These are phyloP conservation scores for Synodontis membranacea DNA, from an alignment of 2,113 vertebrate species.

Conservation along the genomic window DNA sequence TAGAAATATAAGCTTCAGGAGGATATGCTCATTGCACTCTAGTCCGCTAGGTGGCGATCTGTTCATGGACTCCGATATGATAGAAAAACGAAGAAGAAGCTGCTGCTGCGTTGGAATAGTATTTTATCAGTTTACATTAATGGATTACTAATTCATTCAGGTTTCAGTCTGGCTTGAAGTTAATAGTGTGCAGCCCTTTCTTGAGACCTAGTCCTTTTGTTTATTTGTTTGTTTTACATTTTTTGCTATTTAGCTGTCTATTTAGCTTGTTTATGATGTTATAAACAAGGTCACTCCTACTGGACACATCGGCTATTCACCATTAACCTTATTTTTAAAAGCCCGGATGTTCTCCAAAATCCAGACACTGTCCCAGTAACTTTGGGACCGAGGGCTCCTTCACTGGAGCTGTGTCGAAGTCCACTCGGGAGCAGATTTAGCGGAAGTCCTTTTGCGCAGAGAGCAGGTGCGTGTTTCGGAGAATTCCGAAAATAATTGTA, in stretches of 20 bases:
- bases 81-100: not conserved
- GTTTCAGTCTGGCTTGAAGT: not conserved
- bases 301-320: too few species aligned
- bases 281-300: not conserved
- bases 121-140: not conserved
- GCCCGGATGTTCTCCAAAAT: too few species aligned
- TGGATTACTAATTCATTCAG: too few species aligned
- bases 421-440: too few species aligned
- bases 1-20: not conserved
- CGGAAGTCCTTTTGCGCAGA: too few species aligned
- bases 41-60: not conserved
- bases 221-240: not conserved
- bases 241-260: not conserved
- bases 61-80: not conserved
- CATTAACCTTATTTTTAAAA: too few species aligned
- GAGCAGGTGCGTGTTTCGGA: too few species aligned
- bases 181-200: not conserved
- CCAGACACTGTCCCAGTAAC: too few species aligned
- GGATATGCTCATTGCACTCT: not conserved
- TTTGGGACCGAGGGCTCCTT: too few species aligned
- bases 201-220: not conserved
- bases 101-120: not conserved
- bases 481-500: too few species aligned
- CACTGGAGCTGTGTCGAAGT: too few species aligned
- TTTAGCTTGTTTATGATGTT: not conserved